Conservation (phyloP, 2,797 vertebrate genomes). For the Characodon lateralis region DNA sequence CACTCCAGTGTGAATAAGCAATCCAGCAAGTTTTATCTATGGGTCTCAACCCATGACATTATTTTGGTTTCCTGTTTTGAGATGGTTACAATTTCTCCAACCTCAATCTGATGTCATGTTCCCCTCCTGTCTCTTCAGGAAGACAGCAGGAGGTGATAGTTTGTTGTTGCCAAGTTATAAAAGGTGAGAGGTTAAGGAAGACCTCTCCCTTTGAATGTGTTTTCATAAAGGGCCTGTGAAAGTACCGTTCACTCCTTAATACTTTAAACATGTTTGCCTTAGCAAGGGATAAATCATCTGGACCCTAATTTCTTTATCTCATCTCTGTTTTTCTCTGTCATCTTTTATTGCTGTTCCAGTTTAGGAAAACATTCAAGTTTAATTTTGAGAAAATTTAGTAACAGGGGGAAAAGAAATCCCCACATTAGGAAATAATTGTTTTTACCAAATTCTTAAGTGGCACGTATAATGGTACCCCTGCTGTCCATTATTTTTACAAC, state of each 20-base stretch:
- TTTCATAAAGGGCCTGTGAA: constrained; percentile 75
- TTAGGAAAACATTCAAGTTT: neutral
- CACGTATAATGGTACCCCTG: neutral
- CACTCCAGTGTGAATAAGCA: neutral
- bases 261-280: constrained; percentile 34
- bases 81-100: constrained; percentile 40
- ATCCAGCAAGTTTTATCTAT: neutral
- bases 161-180: constrained; percentile 70
- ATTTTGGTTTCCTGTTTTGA: constrained; percentile 40
- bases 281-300: neutral
- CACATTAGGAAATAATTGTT: neutral
- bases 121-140: constrained; percentile 52
- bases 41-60: constrained; percentile 18
- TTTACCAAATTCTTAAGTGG: neutral
- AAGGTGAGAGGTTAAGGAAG: constrained; percentile 74
- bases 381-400: neutral
- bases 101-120: constrained; percentile 60
- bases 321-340: neutral
- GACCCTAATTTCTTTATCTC: neutral
- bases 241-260: constrained; percentile 70
- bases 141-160: constrained; percentile 52
- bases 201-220: constrained; percentile 71
- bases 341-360: neutral
- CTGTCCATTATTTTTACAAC: neutral
- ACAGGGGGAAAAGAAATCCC: neutral